Conservation (phyloP, 1,140 invertebrate species). For the Aphaenogaster ashmeadi region DNA sequence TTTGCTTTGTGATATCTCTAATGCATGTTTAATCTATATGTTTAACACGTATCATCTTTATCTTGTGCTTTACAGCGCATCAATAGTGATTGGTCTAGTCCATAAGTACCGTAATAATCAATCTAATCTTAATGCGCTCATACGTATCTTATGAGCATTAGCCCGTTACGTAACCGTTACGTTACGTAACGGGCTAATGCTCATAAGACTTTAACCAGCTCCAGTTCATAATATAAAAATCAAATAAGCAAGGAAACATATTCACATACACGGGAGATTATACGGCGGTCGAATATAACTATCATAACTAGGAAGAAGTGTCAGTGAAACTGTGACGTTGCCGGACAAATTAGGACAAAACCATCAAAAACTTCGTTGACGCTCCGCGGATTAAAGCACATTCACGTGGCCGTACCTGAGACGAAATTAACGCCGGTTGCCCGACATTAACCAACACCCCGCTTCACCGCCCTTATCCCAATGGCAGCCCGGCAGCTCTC, state of each 20-base stretch:
- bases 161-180: background rate
- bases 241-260: background rate
- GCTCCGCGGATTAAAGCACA: slow-evolving; percentile 24
- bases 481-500: background rate
- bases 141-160: background rate
- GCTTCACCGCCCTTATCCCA: background rate
- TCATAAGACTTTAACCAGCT: too few species aligned
- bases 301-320: background rate
- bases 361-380: slow-evolving; percentile 32
- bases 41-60: background rate
- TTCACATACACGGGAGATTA: background rate
- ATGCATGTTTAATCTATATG: background rate
- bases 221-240: background rate
- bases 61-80: background rate
- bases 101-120: slow-evolving; percentile 16
- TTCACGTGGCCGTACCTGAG: slow-evolving; percentile 15
- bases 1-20: background rate
- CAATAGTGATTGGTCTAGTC: background rate
- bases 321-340: background rate
- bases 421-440: slow-evolving; percentile 31
- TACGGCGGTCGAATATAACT: background rate
- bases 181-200: too few species aligned
- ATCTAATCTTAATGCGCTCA: background rate
- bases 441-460: background rate
- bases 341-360: slow-evolving; percentile 39